phyloP scores from a whole-genome alignment of 2,888 invertebrate species.

The Pandemis corylana region DNA sequence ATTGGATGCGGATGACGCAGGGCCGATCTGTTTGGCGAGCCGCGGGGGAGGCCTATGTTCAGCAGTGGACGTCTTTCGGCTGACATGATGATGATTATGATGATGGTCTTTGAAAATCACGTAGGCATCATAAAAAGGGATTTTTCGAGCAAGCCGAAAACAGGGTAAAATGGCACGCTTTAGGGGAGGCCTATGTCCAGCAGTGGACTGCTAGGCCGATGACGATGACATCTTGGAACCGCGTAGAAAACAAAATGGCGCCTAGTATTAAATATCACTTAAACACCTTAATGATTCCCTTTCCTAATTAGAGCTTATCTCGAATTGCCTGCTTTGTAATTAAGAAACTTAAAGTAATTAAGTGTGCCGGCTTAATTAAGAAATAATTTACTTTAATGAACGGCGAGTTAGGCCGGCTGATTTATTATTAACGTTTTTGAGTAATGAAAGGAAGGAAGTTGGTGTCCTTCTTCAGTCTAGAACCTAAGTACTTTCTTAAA shows the following conservation, averaged over 20 bases:
- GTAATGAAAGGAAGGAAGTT: neutral
- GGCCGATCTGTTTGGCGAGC: no score
- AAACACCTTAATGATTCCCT: conserved; percentile 8
- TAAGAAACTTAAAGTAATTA: conserved; percentile 35
- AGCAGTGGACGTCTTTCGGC: no score
- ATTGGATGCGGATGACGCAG: no score
- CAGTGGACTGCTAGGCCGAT: no score
- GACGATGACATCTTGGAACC: neutral
- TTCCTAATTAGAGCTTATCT: conserved; percentile 10
- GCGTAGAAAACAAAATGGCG: neutral
- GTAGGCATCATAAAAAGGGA: no score
- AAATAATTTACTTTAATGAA: conserved; percentile 32
- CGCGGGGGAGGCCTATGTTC: no score
- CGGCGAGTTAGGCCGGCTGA: conserved; percentile 1
- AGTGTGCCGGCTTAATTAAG: conserved; percentile 22
- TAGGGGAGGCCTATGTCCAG: no score
- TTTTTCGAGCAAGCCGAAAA: no score
- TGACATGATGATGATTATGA: no score
- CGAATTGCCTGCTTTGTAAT: conserved; percentile 15
- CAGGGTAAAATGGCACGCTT: no score
- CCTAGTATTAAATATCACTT: neutral
- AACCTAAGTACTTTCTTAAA: no score
- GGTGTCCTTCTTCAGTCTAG: neutral
- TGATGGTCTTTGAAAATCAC: no score
- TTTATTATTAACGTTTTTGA: conserved; percentile 18